Percentiles rank a stretch among this genome's conserved stretches.
Conservation (phyloP, 2,113 vertebrate species). For the Mesitornis unicolor region DNA sequence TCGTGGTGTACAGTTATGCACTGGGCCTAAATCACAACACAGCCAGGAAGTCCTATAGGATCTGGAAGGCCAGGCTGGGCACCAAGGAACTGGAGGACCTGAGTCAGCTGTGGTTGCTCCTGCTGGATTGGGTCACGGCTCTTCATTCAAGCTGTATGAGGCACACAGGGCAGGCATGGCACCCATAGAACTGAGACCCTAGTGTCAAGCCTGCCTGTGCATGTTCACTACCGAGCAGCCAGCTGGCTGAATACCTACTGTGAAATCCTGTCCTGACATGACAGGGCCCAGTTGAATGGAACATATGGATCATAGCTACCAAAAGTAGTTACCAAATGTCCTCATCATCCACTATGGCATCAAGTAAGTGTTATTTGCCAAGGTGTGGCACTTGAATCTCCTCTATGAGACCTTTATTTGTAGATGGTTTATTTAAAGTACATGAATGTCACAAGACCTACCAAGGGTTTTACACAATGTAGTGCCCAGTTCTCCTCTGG, state of each 20-base stretch:
- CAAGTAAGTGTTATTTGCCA: neutral
- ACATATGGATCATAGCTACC: slow-evolving; percentile 33
- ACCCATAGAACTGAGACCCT: neutral
- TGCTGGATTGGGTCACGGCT: neutral
- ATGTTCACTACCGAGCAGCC: neutral
- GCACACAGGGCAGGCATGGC: neutral
- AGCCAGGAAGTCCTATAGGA: neutral
- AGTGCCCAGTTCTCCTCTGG: neutral
- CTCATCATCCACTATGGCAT: neutral
- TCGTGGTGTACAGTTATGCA: no score
- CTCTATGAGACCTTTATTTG: neutral
- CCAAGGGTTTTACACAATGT: neutral
- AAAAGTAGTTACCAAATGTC: slow-evolving; percentile 48
- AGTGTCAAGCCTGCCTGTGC: neutral
- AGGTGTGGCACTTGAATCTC: neutral
- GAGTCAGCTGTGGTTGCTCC: neutral
- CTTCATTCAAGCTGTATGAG: neutral
- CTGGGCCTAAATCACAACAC: no score
- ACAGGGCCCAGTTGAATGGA: slow-evolving; percentile 11
- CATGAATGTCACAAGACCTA: neutral
- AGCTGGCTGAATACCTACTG: slow-evolving; percentile 20
- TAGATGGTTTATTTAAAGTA: neutral
- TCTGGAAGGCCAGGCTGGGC: neutral
- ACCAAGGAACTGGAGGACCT: neutral
- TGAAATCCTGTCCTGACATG: neutral